Conservation (phyloP, 1,140 invertebrate genomes). For the Orchesella cincta region DNA sequence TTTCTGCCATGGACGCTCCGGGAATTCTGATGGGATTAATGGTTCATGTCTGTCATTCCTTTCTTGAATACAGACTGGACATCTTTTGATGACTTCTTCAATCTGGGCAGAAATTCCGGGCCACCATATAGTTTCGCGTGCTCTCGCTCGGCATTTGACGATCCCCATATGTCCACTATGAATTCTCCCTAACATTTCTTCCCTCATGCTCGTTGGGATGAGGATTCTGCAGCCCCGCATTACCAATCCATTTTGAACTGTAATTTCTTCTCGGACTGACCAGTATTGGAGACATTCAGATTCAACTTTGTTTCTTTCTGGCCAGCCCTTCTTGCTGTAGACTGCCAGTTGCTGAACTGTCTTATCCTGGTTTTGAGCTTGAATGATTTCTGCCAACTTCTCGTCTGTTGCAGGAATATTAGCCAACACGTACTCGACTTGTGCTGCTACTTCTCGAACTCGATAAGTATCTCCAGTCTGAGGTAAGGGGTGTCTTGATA, state of each 20-base stretch:
- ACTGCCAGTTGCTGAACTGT: not conserved
- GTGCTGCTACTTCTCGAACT: constrained; percentile 5
- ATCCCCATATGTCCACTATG: constrained; percentile 59
- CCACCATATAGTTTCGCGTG: constrained; percentile 57
- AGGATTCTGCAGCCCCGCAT: constrained; percentile 54
- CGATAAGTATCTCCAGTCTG: constrained; percentile 1
- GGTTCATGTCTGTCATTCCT: constrained; percentile 54
- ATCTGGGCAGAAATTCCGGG: constrained; percentile 58
- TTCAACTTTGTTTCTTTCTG: constrained; percentile 52
- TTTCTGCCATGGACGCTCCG: constrained; percentile 52
- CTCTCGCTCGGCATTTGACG: constrained; percentile 54
- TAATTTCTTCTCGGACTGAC: constrained; percentile 53
- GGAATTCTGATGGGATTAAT: constrained; percentile 52
- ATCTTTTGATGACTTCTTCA: constrained; percentile 55
- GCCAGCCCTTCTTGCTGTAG: constrained; percentile 54
- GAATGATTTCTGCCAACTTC: constrained; percentile 2
- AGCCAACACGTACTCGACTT: not conserved
- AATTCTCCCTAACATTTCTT: constrained; percentile 54
- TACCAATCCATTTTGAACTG: constrained; percentile 53
- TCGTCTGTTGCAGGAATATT: constrained; percentile 15
- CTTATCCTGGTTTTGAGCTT: constrained; percentile 26
- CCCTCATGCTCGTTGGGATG: constrained; percentile 54
- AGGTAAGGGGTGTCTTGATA: constrained; percentile 48
- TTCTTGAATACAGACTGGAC: constrained; percentile 54
- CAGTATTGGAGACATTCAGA: constrained; percentile 52